Base-by-base conservation (phyloP, 2,797 vertebrate species). In the Catostomus latipinnis region DNA sequence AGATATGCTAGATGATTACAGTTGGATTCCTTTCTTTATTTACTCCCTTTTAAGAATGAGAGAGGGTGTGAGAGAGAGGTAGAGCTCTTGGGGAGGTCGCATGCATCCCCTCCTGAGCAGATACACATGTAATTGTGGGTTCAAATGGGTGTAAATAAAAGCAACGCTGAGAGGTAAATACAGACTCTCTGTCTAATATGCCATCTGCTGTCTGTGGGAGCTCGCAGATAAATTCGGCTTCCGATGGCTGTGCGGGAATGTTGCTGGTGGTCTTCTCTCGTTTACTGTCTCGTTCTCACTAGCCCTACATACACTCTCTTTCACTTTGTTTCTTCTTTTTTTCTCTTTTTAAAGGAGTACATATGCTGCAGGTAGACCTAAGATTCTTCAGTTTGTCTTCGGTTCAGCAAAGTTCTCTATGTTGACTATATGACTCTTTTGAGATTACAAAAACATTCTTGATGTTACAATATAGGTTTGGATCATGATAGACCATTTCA, bases 1-100 rank as follows among this genome's bases (percentile, higher is more conserved):
- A 86, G 86, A 84, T 83, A 76, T 67, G 82, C 87, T 81, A 80
- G 86, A 70, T 86, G 84, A 85, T 89, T 91, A 72, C 82, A 80
- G 78, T 82, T 56, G 57, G 65, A 83, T 78, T 84, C 60, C 70
- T 65, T 10, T 82, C 61, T 82, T 79, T 77, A 80, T 80, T 87
- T 80, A 83, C 57, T 63, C 66, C 60, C 52, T 82, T 76, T 77
- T 71, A 83, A 77, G 56, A 67, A 77, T 8, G 80, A 72, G 70
- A 22, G 22, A 34, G 34, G 34, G 34, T 34, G 34, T 34, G 34
- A 34, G 34, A 16, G 65, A 43, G 22, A 53, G 34, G 5, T 61
- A 58, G 60, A 73, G 48, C 78, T 74, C 63, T 78, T 71, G 72
- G 58, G 66, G 48, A 66, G 57, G 22, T 66, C 2, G 58, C 8